Evolutionary conservation across 2,113 vertebrate species (phyloP).

Genomic region (Callospermophilus lateralis): DNA sequence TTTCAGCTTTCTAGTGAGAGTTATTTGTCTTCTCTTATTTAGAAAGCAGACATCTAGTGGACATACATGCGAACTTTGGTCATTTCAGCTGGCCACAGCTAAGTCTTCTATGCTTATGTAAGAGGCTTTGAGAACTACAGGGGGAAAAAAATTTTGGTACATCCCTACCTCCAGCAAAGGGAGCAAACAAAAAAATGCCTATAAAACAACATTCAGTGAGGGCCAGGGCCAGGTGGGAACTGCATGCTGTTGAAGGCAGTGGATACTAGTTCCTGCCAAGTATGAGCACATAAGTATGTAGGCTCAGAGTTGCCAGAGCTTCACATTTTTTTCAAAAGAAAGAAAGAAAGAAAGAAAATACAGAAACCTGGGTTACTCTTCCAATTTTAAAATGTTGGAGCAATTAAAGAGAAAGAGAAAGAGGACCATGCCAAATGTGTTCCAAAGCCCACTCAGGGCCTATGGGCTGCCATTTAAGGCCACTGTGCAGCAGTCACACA

Average conservation of each 20-base stretch:
- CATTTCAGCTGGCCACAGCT: neutral
- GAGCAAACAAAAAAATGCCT: constrained; percentile 33
- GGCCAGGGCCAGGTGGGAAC: neutral
- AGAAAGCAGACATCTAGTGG: neutral
- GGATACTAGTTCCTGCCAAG: neutral
- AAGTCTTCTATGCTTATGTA: constrained; percentile 17
- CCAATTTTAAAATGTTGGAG: constrained; percentile 44
- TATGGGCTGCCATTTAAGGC: neutral
- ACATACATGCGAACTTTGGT: neutral
- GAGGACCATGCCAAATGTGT: neutral
- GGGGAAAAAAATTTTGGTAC: constrained; percentile 23
- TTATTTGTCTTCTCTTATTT: neutral
- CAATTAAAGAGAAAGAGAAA: neutral
- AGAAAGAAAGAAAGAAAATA: neutral
- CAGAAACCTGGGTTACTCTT: constrained; percentile 32
- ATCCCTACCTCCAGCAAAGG: neutral
- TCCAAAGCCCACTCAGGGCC: neutral
- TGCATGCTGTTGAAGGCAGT: neutral
- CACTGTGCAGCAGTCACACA: neutral
- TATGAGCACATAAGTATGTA: constrained; percentile 24
- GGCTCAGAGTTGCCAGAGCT: constrained; percentile 6
- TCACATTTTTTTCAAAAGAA: neutral
- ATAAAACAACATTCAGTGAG: neutral
- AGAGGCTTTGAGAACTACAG: neutral
- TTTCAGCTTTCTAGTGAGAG: neutral